Percentiles rank a stretch among this genome's conserved stretches.
phyloP scores from a whole-genome alignment of 2,888 invertebrate genomes.

The Temnothorax unifasciatus region DNA sequence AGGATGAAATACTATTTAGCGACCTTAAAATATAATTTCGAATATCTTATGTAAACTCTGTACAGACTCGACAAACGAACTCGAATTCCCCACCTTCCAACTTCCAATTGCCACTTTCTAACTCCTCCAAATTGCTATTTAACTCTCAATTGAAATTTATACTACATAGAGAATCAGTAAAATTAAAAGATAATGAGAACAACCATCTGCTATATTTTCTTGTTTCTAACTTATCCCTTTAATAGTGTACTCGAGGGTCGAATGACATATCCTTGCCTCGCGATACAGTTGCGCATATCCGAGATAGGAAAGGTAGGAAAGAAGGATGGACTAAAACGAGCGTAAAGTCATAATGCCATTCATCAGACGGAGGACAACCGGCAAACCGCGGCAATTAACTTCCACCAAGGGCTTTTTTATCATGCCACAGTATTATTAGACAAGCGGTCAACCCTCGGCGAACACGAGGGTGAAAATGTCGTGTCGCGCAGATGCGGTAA shows the following conservation, averaged over 20 bases:
- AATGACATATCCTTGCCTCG: constrained; percentile 22
- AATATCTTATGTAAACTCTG: background rate
- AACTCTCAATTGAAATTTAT: constrained; percentile 11
- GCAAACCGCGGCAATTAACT: constrained; percentile 79
- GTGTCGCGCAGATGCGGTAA: constrained; percentile 49
- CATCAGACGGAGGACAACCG: constrained; percentile 75
- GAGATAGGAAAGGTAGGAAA: constrained; percentile 35
- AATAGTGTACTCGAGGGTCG: constrained; percentile 2
- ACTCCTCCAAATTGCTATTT: background rate
- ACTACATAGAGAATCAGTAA: background rate
- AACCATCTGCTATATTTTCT: background rate
- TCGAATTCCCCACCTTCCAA: background rate
- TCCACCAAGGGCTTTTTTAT: constrained; percentile 59
- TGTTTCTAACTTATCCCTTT: constrained; percentile 15
- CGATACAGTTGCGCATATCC: background rate
- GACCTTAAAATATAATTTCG: background rate
- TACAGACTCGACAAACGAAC: background rate
- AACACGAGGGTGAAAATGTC: constrained; percentile 51
- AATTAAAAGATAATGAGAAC: background rate
- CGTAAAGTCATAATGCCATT: constrained; percentile 75
- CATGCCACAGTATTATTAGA: constrained; percentile 63
- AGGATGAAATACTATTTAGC: background rate
- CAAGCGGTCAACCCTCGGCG: constrained; percentile 48
- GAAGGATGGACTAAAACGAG: constrained; percentile 61
- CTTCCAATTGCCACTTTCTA: background rate